Evolutionary conservation across 2,113 vertebrate genomes (phyloP).

Genomic region (Amia ocellicauda): DNA sequence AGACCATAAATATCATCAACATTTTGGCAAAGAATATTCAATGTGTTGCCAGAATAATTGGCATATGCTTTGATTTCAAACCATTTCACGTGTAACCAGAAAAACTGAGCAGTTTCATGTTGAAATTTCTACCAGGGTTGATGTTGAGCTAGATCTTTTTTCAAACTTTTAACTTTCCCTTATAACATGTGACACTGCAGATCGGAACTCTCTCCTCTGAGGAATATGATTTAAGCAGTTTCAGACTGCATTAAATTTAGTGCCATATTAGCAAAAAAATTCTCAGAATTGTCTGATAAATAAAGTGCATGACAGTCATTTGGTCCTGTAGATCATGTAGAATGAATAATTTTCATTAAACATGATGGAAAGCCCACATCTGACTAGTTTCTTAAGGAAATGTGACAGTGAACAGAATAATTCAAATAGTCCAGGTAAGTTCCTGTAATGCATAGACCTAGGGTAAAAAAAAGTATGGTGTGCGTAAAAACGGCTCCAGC

Average conservation of each 20-base stretch:
- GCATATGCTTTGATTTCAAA: conserved; percentile 61
- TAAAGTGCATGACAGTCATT: background rate
- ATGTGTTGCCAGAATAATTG: conserved; percentile 65
- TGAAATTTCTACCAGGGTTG: too few species aligned
- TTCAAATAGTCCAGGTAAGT: conserved; percentile 13
- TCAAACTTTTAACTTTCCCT: too few species aligned
- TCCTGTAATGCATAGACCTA: conserved; percentile 48
- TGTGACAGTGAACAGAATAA: conserved; percentile 50
- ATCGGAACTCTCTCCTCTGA: too few species aligned
- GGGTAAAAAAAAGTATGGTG: conserved; percentile 61
- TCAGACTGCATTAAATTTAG: too few species aligned
- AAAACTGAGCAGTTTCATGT: too few species aligned
- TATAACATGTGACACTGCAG: too few species aligned
- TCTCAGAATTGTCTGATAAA: background rate
- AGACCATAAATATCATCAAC: conserved; percentile 64
- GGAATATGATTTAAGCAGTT: too few species aligned
- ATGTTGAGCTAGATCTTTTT: too few species aligned
- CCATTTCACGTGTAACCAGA: too few species aligned
- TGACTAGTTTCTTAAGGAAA: conserved; percentile 31
- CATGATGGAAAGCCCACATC: conserved; percentile 2
- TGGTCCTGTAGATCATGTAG: background rate
- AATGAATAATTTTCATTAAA: background rate
- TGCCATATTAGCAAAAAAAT: too few species aligned
- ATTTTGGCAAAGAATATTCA: conserved; percentile 55
- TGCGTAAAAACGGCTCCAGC: conserved; percentile 65